Evolutionary conservation across 2,113 vertebrate species (phyloP).

Genomic region (Anhinga anhinga): DNA sequence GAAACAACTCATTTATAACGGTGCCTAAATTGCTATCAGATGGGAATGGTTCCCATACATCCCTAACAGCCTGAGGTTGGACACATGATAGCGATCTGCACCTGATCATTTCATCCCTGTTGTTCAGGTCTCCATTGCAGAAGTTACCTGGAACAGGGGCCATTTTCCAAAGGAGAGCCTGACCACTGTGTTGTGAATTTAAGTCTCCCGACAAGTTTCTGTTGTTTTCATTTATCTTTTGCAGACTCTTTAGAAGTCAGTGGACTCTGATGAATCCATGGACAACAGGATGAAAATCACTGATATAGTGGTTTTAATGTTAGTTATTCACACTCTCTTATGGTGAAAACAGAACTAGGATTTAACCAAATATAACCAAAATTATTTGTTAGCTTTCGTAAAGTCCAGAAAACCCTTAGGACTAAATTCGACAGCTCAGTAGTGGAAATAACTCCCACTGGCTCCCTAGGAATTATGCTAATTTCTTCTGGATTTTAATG

Average conservation of each 20-base stretch:
- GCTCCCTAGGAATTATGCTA: neutral
- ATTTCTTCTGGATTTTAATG: neutral
- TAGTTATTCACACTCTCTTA: neutral
- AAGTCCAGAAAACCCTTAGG: neutral
- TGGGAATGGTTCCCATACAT: constrained; percentile 29
- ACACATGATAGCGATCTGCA: constrained; percentile 14
- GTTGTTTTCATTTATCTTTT: neutral
- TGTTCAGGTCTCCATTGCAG: neutral
- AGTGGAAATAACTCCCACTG: neutral
- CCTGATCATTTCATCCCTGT: constrained; percentile 14
- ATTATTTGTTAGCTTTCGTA: neutral
- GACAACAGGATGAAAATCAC: neutral
- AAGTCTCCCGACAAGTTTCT: neutral
- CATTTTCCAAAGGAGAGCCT: neutral
- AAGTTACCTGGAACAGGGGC: neutral
- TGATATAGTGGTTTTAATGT: neutral
- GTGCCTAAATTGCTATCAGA: constrained; percentile 56
- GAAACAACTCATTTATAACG: constrained; percentile 44
- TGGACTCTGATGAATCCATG: neutral
- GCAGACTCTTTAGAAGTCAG: neutral
- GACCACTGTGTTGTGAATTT: neutral
- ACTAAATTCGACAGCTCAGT: neutral
- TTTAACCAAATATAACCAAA: neutral
- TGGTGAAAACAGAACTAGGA: neutral
- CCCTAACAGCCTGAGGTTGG: constrained; percentile 12